These are phyloP conservation scores for Miichthys miiuy DNA, from an alignment of 2,797 vertebrate species.

Conservation along the genomic window DNA sequence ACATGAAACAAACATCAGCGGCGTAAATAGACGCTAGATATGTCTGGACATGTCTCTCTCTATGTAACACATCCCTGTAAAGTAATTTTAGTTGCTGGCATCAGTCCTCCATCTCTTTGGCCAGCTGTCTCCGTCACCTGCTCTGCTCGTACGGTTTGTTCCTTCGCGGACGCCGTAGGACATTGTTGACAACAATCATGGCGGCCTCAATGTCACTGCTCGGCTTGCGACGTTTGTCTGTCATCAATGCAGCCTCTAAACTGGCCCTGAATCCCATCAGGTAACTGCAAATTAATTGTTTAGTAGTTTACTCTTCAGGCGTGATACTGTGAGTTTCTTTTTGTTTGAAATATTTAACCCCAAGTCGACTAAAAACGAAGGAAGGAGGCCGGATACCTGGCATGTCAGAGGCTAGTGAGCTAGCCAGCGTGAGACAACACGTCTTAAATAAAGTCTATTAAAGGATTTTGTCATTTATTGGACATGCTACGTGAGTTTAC, in stretches of 20 bases:
- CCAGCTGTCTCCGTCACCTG: constrained; percentile 34
- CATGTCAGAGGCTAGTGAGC: constrained; percentile 32
- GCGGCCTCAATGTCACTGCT: constrained; percentile 89
- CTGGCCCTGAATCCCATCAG: constrained; percentile 77
- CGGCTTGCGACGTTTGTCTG: constrained; percentile 78
- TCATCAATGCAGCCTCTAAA: constrained; percentile 75
- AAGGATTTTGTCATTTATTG: rapidly evolving
- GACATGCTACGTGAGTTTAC: rapidly evolving
- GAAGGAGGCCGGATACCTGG: constrained; percentile 17
- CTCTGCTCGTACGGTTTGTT: constrained; percentile 54
- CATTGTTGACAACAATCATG: constrained; percentile 81
- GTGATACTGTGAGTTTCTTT: background rate
- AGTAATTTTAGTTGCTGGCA: constrained; percentile 46
- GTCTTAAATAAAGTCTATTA: background rate
- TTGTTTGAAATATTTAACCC: background rate
- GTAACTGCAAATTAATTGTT: constrained; percentile 69
- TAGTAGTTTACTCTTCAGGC: background rate
- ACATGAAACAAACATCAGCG: constrained; percentile 29
- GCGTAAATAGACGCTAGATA: constrained; percentile 46
- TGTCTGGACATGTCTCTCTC: constrained; percentile 61
- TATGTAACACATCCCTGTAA: constrained; percentile 42
- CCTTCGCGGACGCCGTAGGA: constrained; percentile 69
- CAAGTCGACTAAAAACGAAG: background rate
- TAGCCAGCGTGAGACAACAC: background rate
- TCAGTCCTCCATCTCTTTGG: constrained; percentile 1